phyloP scores from a whole-genome alignment of 2,113 vertebrate genomes.

The Passer montanus region DNA sequence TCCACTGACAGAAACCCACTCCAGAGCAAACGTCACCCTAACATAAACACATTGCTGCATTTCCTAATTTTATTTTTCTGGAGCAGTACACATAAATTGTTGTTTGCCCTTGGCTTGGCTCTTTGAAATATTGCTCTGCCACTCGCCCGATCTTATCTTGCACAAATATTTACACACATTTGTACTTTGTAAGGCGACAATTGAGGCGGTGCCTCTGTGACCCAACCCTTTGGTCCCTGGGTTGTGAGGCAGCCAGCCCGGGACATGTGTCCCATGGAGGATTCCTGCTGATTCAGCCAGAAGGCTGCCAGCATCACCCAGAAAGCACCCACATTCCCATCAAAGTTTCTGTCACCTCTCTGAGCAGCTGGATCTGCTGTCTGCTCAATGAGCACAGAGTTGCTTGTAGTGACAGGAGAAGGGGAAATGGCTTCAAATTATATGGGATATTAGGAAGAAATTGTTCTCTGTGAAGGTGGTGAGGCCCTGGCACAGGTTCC shows the following conservation, averaged over 20 bases:
- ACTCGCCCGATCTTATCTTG: constrained; percentile 58
- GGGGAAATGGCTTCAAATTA: not conserved
- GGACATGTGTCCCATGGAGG: not conserved
- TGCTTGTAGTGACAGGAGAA: not conserved
- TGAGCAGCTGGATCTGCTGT: not conserved
- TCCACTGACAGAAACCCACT: not conserved
- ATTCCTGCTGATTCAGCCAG: constrained; percentile 5
- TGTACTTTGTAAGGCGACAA: not conserved
- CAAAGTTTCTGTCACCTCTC: not conserved
- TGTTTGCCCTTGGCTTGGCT: constrained; percentile 48
- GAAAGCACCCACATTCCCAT: not conserved
- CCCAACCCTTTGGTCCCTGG: not conserved
- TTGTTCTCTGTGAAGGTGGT: not conserved
- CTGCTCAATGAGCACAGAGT: not conserved
- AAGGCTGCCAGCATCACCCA: not conserved
- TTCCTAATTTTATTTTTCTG: constrained; percentile 46
- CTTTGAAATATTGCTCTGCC: constrained; percentile 62
- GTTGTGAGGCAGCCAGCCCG: not conserved
- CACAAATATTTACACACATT: constrained; percentile 59
- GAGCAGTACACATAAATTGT: constrained; percentile 44
- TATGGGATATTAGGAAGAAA: not conserved
- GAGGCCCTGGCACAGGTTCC: rapidly evolving
- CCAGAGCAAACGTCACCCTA: constrained; percentile 16
- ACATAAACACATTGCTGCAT: constrained; percentile 27
- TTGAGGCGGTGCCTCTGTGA: not conserved